Percentiles rank a stretch among this genome's conserved stretches.
phyloP scores from a whole-genome alignment of 2,113 vertebrate species.

The Larimichthys polyactis region DNA sequence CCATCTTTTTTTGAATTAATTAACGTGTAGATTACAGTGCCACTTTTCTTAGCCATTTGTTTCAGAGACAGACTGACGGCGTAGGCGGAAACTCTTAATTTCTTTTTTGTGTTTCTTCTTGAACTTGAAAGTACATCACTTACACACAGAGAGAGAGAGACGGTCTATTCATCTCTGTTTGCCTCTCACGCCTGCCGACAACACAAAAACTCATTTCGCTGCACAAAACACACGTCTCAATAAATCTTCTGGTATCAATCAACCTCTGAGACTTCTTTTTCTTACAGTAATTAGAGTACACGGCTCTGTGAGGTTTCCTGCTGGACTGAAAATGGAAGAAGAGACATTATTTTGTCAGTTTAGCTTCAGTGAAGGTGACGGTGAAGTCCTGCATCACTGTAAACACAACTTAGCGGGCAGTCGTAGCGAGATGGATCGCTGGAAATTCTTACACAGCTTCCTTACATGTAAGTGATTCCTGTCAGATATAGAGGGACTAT shows the following conservation, averaged over 20 bases:
- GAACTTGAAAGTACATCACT: neutral
- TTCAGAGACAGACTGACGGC: neutral
- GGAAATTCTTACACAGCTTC: too few species aligned
- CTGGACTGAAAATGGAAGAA: too few species aligned
- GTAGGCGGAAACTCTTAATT: neutral
- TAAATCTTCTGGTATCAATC: neutral
- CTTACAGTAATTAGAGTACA: neutral
- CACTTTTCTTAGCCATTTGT: neutral
- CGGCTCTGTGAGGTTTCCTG: too few species aligned
- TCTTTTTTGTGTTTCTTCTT: neutral
- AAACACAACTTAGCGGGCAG: too few species aligned
- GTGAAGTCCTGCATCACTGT: too few species aligned
- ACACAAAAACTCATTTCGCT: neutral
- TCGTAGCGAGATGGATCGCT: too few species aligned
- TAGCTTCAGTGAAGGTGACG: too few species aligned
- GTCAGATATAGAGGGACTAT: too few species aligned
- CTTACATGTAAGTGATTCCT: too few species aligned
- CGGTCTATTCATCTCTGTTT: neutral
- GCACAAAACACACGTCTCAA: neutral
- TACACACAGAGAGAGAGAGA: neutral
- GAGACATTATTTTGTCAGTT: too few species aligned
- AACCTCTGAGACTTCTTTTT: neutral
- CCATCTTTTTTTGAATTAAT: neutral
- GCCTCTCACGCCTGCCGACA: neutral
- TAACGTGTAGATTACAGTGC: neutral